phyloP scores from a whole-genome alignment of 2,797 vertebrate species.

The Triplophysa yarkandensis region DNA sequence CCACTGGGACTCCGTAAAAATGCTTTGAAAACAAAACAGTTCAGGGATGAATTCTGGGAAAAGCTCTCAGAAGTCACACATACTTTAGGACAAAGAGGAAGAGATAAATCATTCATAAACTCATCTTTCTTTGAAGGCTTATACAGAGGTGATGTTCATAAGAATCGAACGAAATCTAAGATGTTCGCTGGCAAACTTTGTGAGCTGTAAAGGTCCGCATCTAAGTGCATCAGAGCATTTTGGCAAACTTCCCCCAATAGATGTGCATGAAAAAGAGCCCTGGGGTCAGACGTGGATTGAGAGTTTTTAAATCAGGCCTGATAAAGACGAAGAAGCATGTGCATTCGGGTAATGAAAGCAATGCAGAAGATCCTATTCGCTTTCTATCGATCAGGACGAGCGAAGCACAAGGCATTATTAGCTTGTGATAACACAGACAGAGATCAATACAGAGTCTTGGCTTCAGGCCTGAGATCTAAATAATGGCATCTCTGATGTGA shows the following conservation, averaged over 20 bases:
- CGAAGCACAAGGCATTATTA: conserved; percentile 37
- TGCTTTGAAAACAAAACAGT: conserved; percentile 24
- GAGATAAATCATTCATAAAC: conserved; percentile 41
- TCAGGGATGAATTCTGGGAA: conserved; percentile 26
- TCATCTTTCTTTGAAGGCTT: conserved; percentile 18
- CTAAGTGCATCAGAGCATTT: conserved; percentile 21
- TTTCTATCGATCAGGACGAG: conserved; percentile 41
- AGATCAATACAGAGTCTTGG: conserved; percentile 39
- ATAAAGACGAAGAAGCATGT: conserved; percentile 33
- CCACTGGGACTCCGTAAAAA: neutral
- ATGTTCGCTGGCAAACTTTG: conserved; percentile 20
- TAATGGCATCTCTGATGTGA: neutral
- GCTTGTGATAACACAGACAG: conserved; percentile 33
- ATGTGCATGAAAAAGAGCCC: neutral
- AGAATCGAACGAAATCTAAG: conserved; percentile 23
- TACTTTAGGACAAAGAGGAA: conserved; percentile 30
- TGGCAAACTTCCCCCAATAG: neutral
- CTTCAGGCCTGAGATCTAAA: conserved; percentile 9
- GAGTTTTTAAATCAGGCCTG: conserved; percentile 24
- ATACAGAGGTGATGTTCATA: conserved; percentile 3
- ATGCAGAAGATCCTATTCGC: conserved; percentile 27
- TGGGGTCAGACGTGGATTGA: conserved; percentile 9
- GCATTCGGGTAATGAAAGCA: conserved; percentile 27
- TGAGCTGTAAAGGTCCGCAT: neutral
- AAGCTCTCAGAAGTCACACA: conserved; percentile 24